phyloP scores from a whole-genome alignment of 2,113 vertebrate genomes.

The Hydrochoerus hydrochaeris region DNA sequence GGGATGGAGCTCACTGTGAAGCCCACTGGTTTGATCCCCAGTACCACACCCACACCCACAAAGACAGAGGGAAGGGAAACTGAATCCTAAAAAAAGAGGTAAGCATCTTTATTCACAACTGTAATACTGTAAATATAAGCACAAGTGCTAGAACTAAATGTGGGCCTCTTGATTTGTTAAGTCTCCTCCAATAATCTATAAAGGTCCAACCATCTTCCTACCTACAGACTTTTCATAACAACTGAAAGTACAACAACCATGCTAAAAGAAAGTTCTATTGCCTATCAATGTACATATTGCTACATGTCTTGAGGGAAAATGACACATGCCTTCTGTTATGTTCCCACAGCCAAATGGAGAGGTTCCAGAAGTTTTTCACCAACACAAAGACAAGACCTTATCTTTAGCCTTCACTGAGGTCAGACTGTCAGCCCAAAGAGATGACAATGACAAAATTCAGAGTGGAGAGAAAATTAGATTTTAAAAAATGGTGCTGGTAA shows the following conservation, averaged over 20 bases:
- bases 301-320: not conserved
- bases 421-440: not conserved
- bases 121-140: not conserved
- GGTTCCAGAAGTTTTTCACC: not conserved
- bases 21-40: not conserved
- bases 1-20: not conserved
- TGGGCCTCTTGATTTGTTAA: not conserved
- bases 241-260: constrained; percentile 21
- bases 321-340: not conserved
- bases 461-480: not conserved
- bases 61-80: too few relatives aligned
- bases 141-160: not conserved
- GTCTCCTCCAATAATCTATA: not conserved
- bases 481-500: not conserved
- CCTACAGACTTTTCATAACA: not conserved
- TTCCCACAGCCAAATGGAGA: not conserved
- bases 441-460: not conserved
- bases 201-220: not conserved
- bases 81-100: not conserved
- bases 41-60: not conserved
- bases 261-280: constrained; percentile 12
- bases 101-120: not conserved
- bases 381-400: not conserved
- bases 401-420: constrained; percentile 23
- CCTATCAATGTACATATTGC: not conserved